These are phyloP conservation scores for Telmatochromis sp. DNA, from an alignment of 2,113 vertebrate species.

Conservation along the genomic window DNA sequence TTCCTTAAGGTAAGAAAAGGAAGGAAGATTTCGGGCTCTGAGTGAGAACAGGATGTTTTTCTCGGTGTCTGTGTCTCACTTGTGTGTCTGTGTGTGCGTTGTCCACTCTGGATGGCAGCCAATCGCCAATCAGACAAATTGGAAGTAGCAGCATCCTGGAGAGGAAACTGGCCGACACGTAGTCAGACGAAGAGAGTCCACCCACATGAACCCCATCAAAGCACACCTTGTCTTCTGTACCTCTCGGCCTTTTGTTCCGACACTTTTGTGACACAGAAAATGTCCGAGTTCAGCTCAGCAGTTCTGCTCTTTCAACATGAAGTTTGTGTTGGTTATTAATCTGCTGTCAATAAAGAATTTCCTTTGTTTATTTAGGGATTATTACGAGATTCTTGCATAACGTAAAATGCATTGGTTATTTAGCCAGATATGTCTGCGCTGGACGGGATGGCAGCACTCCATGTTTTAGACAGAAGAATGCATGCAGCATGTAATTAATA, in stretches of 20 bases:
- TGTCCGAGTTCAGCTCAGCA: not conserved
- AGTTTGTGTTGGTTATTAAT: not conserved
- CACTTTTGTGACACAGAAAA: not conserved
- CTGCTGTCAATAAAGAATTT: not conserved
- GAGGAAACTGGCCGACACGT: conserved; percentile 33
- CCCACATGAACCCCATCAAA: not conserved
- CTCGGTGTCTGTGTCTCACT: conserved; percentile 13
- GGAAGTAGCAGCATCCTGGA: conserved; percentile 31
- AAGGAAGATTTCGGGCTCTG: conserved; percentile 26
- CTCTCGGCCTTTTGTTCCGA: not conserved
- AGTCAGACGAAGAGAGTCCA: not conserved
- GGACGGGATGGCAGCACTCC: not conserved
- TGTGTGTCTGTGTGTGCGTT: not conserved
- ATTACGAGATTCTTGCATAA: not conserved
- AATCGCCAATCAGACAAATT: conserved; percentile 49
- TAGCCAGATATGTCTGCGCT: not conserved
- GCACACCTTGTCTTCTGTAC: not conserved
- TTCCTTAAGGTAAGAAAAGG: not conserved
- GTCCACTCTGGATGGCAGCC: conserved; percentile 43
- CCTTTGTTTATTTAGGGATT: not conserved
- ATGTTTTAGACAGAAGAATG: not conserved
- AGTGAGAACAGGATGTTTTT: conserved; percentile 59
- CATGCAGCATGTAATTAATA: not conserved
- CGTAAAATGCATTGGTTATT: not conserved
- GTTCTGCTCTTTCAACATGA: not conserved